These are phyloP conservation scores for Cyphomyrus plagiostoma DNA, from an alignment of 2,113 vertebrate species.

Conservation along the genomic window DNA sequence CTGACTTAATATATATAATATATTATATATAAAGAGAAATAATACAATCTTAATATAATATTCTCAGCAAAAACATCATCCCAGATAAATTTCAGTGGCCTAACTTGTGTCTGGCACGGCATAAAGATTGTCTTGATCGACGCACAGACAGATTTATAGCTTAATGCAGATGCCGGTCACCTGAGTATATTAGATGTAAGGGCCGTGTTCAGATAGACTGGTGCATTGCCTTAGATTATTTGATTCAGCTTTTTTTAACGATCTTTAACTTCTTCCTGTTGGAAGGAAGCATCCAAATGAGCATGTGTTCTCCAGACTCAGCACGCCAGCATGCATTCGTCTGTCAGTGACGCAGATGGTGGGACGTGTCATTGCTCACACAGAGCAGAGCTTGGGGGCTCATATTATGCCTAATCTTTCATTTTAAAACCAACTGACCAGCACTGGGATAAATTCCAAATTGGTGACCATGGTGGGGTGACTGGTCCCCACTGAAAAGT, in stretches of 20 bases:
- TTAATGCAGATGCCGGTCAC: neutral
- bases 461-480: neutral
- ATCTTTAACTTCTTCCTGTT: neutral
- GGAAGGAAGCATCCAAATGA: neutral
- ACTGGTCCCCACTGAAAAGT: neutral
- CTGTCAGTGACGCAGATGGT: neutral
- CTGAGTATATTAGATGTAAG: neutral
- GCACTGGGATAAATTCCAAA: neutral
- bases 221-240: neutral
- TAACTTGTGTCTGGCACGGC: neutral
- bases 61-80: neutral
- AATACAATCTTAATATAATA: too few relatives aligned
- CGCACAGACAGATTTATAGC: neutral
- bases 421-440: neutral
- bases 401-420: neutral
- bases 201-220: neutral
- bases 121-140: neutral
- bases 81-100: neutral
- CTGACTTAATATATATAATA: neutral
- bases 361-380: neutral
- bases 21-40: too few relatives aligned
- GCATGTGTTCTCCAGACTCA: neutral
- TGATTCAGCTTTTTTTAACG: neutral
- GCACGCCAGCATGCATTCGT: neutral
- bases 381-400: neutral